phyloP scores from a whole-genome alignment of 2,113 vertebrate genomes.

The Myrmophylax atrothorax region DNA sequence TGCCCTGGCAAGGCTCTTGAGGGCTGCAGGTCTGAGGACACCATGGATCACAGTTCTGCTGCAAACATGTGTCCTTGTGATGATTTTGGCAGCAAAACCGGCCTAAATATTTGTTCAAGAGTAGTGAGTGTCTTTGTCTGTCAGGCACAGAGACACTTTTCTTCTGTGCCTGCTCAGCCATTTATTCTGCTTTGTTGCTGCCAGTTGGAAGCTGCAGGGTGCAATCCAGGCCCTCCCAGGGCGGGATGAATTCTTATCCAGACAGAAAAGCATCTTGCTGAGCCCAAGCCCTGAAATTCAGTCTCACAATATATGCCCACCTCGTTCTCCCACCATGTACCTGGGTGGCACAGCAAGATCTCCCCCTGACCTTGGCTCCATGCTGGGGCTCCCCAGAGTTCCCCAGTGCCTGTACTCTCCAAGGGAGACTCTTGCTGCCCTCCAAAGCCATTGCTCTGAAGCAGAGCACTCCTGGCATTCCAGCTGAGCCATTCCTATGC shows the following conservation, averaged over 20 bases:
- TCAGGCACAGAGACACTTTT: constrained; percentile 49
- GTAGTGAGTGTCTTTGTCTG: constrained; percentile 37
- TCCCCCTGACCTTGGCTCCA: rapidly evolving
- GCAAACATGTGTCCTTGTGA: constrained; percentile 15
- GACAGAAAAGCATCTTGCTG: rapidly evolving
- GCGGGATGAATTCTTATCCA: neutral
- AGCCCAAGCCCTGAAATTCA: neutral
- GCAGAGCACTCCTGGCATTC: neutral
- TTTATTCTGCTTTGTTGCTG: constrained; percentile 20
- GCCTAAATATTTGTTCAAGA: constrained; percentile 36
- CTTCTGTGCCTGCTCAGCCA: constrained; percentile 14
- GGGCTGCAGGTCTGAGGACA: neutral
- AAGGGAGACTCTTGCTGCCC: rapidly evolving
- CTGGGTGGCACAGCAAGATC: neutral
- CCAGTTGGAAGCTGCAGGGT: constrained; percentile 36
- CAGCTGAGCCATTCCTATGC: neutral
- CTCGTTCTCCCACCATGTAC: rapidly evolving
- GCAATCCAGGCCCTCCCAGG: neutral
- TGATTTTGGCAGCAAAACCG: constrained; percentile 17
- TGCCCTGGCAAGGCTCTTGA: rapidly evolving
- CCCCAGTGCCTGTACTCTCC: rapidly evolving
- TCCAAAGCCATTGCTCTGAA: neutral
- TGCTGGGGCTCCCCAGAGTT: neutral
- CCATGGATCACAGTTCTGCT: neutral
- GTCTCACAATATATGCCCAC: rapidly evolving